Evolutionary conservation across 2,113 vertebrate species (phyloP).

Genomic region (Oreochromis niloticus): DNA sequence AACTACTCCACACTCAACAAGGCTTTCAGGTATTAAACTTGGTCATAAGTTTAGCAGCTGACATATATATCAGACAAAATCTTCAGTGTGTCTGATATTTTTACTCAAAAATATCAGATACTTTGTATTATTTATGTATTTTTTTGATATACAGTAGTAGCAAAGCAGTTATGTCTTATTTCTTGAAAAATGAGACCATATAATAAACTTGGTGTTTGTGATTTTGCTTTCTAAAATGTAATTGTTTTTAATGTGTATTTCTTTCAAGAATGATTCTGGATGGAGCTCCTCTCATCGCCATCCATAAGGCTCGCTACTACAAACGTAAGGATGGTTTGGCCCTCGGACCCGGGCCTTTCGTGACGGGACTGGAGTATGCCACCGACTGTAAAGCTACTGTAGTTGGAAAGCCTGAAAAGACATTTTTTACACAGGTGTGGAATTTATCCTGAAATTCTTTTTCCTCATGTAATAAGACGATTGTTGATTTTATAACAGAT

Average conservation of each 20-base stretch:
- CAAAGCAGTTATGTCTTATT: background rate
- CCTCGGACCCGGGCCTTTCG: conserved; percentile 91
- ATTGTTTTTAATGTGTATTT: background rate
- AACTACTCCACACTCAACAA: conserved; percentile 88
- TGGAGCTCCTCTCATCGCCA: conserved; percentile 90
- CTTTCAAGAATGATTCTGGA: conserved; percentile 80
- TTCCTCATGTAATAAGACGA: background rate
- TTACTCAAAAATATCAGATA: background rate
- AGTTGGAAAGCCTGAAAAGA: conserved; percentile 89
- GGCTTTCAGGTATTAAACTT: conserved; percentile 76
- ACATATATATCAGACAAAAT: background rate
- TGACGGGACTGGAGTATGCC: conserved; percentile 86
- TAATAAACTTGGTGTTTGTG: background rate
- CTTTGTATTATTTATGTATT: background rate
- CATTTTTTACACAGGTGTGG: conserved; percentile 88
- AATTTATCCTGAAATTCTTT: background rate
- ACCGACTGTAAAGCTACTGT: conserved; percentile 80
- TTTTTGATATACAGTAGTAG: background rate
- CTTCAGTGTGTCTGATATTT: background rate
- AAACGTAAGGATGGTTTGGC: conserved; percentile 87
- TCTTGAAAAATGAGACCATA: background rate
- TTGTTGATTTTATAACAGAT: background rate
- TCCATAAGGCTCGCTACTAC: conserved; percentile 96
- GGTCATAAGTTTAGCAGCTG: background rate
- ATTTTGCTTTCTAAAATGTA: background rate